Base-by-base conservation (phyloP, 2,888 invertebrate genomes). In the Encarsia formosa region DNA sequence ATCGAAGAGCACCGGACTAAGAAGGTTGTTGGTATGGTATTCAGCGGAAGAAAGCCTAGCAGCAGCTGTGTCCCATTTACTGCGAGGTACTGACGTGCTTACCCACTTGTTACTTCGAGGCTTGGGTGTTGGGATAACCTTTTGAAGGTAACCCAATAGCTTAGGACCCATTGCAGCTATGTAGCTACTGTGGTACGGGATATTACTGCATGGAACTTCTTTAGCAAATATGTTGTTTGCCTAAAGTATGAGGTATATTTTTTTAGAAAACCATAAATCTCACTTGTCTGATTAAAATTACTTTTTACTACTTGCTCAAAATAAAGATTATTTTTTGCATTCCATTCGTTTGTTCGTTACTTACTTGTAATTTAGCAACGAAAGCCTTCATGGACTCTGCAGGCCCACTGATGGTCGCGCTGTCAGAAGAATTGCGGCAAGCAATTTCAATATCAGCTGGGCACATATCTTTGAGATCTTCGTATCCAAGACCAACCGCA, bases 391-490 rank as follows among this genome's bases (percentile, higher is more conserved):
- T 82, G 39, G 81, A 77, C 3, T 84, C 84, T 29, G 81, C 80
- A 0, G 91, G 91, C 0, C 95, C 96, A 1, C 94, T 93, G 61
- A 96, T 85, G n/a, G 93, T 94, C 47, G 89, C 86, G 39, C 88
- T 91, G 63, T 91, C 88, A 1, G 83, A 79, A 0, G 88, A 83
- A 68, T 96, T 95, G 75, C 91, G 91, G 66, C 93, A 95, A 1
- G 94, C 91, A 2, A 91, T 84, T 62, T 87, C 87, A 32, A 94
- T 86, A 39, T 86, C 86, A 2, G 82, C 76, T 0, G 91, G 91
- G 50, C 88, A 81, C 60, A 87, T 76, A 32, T 77, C 65, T 62
- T 83, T 84, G 16, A 85, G 73, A 58, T 81, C 77, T 35, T 74
- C 76, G 57, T 79, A 82, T 1, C 83, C 80, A 35, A 84, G 67